Evolutionary conservation across 2,797 vertebrate species (phyloP).

Genomic region (Psittacula derbiana): DNA sequence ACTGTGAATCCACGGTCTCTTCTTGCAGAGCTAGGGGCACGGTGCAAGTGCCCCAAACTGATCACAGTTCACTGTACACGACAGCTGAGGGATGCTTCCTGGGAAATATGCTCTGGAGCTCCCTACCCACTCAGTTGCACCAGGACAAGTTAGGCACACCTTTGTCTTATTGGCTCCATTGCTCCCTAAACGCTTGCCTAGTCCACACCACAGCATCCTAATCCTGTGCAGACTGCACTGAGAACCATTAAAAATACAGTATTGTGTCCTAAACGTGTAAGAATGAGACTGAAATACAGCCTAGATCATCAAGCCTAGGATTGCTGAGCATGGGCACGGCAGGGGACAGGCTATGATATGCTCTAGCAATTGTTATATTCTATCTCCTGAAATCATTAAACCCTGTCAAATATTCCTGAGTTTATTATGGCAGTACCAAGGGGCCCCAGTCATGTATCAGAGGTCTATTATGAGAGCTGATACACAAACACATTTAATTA

Average conservation of each 20-base stretch:
- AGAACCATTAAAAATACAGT: not conserved
- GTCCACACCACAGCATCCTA: not conserved
- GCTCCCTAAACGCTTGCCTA: not conserved
- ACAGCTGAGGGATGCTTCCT: not conserved
- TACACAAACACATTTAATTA: constrained; percentile 24
- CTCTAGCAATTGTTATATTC: not conserved
- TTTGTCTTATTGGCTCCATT: not conserved
- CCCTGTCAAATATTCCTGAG: not conserved
- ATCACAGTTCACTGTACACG: not conserved
- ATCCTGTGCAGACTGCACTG: not conserved
- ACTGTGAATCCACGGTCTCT: not conserved
- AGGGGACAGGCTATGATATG: not conserved
- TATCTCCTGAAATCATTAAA: not conserved
- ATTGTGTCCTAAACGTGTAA: not conserved
- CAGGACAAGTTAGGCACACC: not conserved
- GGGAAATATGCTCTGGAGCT: not conserved
- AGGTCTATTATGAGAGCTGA: not conserved
- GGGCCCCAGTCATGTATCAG: not conserved
- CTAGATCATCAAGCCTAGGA: not conserved
- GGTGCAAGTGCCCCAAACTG: not conserved
- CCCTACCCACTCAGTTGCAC: rapidly evolving
- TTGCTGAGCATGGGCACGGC: not conserved
- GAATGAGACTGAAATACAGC: not conserved
- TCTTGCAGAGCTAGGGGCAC: not conserved
- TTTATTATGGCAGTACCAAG: not conserved